A percentile compares a stretch with the other conserved stretches of the same genome.
Conservation (phyloP, 2,113 vertebrate species). For the Felis catus region DNA sequence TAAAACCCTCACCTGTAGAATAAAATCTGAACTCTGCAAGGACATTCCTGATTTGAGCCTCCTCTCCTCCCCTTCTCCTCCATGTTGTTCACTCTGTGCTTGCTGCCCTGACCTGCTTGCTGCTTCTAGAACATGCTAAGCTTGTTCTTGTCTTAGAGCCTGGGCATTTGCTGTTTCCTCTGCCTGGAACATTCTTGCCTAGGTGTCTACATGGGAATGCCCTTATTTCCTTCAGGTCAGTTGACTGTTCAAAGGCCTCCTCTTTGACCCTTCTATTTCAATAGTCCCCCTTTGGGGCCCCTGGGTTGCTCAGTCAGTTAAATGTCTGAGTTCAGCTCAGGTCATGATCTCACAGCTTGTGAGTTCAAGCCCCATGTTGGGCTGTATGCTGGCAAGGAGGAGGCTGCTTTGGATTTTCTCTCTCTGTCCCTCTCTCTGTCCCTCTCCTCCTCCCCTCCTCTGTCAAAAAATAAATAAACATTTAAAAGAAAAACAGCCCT, state of each 20-base stretch:
- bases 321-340: not conserved
- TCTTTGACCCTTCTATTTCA: not conserved
- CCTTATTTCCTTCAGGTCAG: not conserved
- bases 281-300: not conserved
- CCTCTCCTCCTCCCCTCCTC: not conserved
- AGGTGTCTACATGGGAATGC: not conserved
- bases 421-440: not conserved
- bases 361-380: accelerated
- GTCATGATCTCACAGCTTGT: not conserved
- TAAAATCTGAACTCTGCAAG: not conserved
- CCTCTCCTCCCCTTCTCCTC: accelerated
- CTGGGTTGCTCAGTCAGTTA: not conserved
- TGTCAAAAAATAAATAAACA: not conserved
- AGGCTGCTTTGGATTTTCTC: not conserved
- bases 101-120: not conserved
- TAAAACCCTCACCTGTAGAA: not conserved
- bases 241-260: not conserved
- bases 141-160: not conserved
- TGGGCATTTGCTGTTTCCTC: not conserved
- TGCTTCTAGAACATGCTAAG: not conserved
- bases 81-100: not conserved
- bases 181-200: not conserved
- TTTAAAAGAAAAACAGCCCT: not conserved
- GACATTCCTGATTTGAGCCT: not conserved
- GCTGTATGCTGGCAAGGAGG: too few relatives aligned